phyloP scores from a whole-genome alignment of 2,888 invertebrate species.

The Minunthozetes semirufus region DNA sequence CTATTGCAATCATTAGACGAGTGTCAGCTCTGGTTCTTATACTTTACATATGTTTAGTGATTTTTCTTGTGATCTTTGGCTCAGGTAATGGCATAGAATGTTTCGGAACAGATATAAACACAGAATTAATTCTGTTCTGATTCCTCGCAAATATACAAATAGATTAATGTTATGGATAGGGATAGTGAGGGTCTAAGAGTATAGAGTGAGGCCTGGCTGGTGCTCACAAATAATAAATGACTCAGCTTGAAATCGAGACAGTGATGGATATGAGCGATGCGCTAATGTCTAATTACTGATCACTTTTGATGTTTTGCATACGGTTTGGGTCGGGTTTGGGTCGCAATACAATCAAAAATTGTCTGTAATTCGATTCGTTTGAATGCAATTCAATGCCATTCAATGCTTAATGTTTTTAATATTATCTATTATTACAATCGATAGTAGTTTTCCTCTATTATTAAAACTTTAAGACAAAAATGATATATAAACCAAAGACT shows the following conservation, averaged over 20 bases:
- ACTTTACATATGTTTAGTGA: neutral
- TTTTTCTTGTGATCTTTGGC: neutral
- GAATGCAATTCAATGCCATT: neutral
- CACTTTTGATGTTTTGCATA: slow-evolving; percentile 26
- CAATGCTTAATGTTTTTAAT: neutral
- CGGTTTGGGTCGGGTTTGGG: slow-evolving; percentile 2
- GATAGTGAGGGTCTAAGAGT: neutral
- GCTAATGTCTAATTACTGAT: slow-evolving; percentile 24
- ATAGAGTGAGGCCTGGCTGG: slow-evolving; percentile 13
- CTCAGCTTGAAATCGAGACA: slow-evolving; percentile 7
- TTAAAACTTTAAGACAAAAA: neutral
- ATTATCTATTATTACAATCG: neutral
- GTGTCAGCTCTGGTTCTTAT: slow-evolving; percentile 9
- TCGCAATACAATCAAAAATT: neutral
- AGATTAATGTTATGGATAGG: neutral
- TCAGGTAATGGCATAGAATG: neutral
- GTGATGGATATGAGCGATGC: slow-evolving; percentile 16
- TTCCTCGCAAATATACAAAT: neutral
- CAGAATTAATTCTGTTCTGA: neutral
- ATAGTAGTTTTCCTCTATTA: no score
- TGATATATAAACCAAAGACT: neutral
- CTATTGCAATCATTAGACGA: slow-evolving; percentile 20
- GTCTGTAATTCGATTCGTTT: slow-evolving; percentile 20
- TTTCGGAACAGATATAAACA: neutral
- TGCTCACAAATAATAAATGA: slow-evolving; percentile 25